Evolutionary conservation across 2,797 vertebrate genomes (phyloP).

Genomic region (Lophotriccus pileatus): DNA sequence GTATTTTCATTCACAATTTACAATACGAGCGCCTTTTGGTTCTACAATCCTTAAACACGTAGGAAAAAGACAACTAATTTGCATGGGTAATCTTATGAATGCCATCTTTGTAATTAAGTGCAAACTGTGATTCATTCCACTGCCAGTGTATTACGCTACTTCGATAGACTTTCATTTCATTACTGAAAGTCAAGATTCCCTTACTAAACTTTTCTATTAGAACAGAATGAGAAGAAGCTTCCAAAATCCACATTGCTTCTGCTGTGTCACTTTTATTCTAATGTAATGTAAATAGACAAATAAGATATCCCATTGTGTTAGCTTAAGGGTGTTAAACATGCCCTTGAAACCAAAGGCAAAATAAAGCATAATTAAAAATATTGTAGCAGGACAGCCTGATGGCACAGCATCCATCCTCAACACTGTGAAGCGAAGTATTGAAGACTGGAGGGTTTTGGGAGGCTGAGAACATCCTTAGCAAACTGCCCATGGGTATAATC

Average conservation of each 20-base stretch:
- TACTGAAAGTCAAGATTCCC: constrained; percentile 51
- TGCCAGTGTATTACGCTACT: neutral
- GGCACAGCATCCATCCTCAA: neutral
- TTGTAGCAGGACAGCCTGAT: neutral
- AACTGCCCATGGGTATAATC: neutral
- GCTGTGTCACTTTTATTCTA: neutral
- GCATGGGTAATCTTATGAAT: neutral
- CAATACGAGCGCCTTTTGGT: neutral
- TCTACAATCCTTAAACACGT: neutral
- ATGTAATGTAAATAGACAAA: constrained; percentile 4
- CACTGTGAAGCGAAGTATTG: neutral
- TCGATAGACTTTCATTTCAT: constrained; percentile 54
- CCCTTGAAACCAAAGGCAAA: constrained; percentile 39
- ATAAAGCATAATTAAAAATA: constrained; percentile 13
- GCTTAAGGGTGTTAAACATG: neutral
- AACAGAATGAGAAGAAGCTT: constrained; percentile 16
- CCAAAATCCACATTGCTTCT: constrained; percentile 10
- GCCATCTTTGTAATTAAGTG: constrained; percentile 50
- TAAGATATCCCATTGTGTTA: neutral
- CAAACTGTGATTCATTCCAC: constrained; percentile 45
- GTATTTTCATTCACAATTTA: neutral
- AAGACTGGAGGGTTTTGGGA: neutral
- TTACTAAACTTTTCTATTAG: constrained; percentile 64
- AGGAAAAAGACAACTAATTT: neutral
- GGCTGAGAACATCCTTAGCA: neutral